Base-by-base conservation (phyloP, 2,888 invertebrate species). In the Biston stratarius region DNA sequence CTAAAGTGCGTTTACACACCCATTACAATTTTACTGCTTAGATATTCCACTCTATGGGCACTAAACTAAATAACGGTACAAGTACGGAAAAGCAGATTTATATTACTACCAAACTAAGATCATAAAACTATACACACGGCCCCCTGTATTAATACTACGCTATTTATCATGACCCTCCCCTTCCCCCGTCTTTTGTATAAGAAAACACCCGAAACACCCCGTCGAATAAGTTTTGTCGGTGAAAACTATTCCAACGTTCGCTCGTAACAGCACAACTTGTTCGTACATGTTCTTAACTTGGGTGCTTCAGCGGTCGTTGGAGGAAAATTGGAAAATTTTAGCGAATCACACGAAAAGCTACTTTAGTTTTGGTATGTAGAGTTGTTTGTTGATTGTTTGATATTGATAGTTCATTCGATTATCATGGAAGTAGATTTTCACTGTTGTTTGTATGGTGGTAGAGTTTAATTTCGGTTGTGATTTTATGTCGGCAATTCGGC, bases 91-190 rank as follows among this genome's bases (percentile, higher is more conserved):
- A 88, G 87, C 90, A 91, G 92, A 92, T 93, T 92, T 91, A 92
- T 89, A 91, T 88, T 88, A 88, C 88, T 88, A 85, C 90, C 90
- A 87, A 92, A 93, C 92, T 93, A 92, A 93, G 94, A 94, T 92
- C 92, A 92, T 94, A 93, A 94, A 93, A 93, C 92, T 92, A 89
- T 91, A 92, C 86, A 85, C 86, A 83, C 84, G 82, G 83, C 86
- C 89, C n/a, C 88, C 83, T 79, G 89, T 90, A 92, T 92, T 91
- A 91, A 92, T 91, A 92, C 87, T 87, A 86, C 83, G 83, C 87
- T 90, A 92, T 94, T 92, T 92, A 93, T 93, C 93, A 92, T 87
- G 84, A 84, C 87, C 89, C 86, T 80, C 86, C 84, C 75, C 78
- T 72, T 58, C 70, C 80, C 82, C 85, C 90, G 81, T 90, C 91